Percentiles rank a stretch among this genome's conserved stretches.
These are phyloP conservation scores for Drosophila anomelani DNA, from an alignment of 2,888 invertebrate genomes.

Conservation along the genomic window DNA sequence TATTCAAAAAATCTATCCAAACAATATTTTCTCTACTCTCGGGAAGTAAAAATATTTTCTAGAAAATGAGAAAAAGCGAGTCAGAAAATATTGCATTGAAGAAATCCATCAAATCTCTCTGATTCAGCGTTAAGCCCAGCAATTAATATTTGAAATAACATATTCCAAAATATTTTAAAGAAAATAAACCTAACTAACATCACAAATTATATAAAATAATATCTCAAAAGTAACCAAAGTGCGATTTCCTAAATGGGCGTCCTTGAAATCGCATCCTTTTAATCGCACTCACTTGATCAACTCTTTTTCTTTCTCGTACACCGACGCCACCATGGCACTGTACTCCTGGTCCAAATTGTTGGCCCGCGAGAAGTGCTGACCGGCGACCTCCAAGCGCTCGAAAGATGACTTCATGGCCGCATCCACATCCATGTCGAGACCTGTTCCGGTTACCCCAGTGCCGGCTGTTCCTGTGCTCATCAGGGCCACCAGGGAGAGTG, in stretches of 20 bases:
- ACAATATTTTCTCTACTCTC: conserved; percentile 20
- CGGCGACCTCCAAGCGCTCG: conserved; percentile 71
- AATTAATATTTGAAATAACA: conserved; percentile 1
- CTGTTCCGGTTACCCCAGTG: conserved; percentile 13
- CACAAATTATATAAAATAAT: not conserved
- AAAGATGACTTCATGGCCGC: conserved; percentile 78
- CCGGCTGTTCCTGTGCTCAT: conserved; percentile 25
- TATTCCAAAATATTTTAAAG: not conserved
- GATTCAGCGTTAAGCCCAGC: not conserved
- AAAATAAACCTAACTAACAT: not conserved
- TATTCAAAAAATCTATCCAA: conserved; percentile 28
- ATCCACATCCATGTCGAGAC: conserved; percentile 63
- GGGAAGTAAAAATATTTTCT: not conserved
- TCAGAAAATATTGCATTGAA: conserved; percentile 28
- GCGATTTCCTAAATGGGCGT: conserved; percentile 23
- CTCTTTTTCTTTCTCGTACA: conserved; percentile 81
- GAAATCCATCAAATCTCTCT: conserved; percentile 17
- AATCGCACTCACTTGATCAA: conserved; percentile 78
- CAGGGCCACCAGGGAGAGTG: conserved; percentile 50
- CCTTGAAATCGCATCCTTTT: not conserved
- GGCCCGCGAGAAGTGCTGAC: conserved; percentile 49
- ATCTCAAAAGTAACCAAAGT: conserved; percentile 1
- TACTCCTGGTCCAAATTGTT: conserved; percentile 81
- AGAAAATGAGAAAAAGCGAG: not conserved
- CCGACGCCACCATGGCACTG: conserved; percentile 81